These are phyloP conservation scores for Harpalus rufipes DNA, from an alignment of 2,888 invertebrate genomes.

Conservation along the genomic window DNA sequence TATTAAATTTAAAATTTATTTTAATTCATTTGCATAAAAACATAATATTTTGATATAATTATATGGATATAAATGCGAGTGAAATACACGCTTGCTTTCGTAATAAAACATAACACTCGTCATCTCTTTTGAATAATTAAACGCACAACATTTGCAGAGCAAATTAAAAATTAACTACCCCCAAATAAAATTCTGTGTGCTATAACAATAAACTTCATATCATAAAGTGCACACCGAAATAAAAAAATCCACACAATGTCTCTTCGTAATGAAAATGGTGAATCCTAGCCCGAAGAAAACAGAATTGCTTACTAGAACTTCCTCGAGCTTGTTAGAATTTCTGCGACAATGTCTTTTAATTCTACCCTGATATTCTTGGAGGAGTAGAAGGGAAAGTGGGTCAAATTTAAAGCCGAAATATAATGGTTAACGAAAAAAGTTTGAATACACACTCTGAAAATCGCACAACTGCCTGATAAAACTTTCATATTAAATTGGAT, in stretches of 20 bases:
- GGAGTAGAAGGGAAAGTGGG: conserved; percentile 1
- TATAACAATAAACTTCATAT: background rate
- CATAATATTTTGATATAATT: background rate
- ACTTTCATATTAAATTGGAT: conserved; percentile 36
- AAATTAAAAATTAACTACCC: background rate
- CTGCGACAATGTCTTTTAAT: background rate
- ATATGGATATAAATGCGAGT: background rate
- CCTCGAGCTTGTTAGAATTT: background rate
- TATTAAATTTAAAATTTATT: background rate
- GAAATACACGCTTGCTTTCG: background rate
- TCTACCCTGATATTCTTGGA: background rate
- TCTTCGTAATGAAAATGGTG: background rate
- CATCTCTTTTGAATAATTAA: background rate
- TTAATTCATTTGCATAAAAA: background rate
- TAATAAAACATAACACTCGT: background rate
- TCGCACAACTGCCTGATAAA: conserved; percentile 11
- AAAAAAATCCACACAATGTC: background rate
- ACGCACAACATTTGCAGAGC: background rate
- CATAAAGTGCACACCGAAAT: background rate
- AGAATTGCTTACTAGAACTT: background rate
- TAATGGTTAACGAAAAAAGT: conserved; percentile 36
- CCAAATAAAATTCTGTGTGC: background rate
- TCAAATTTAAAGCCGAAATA: conserved; percentile 32
- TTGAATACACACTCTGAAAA: conserved; percentile 15
- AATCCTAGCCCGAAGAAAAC: background rate